phyloP scores from a whole-genome alignment of 2,888 invertebrate genomes.

The Idaea straminata region DNA sequence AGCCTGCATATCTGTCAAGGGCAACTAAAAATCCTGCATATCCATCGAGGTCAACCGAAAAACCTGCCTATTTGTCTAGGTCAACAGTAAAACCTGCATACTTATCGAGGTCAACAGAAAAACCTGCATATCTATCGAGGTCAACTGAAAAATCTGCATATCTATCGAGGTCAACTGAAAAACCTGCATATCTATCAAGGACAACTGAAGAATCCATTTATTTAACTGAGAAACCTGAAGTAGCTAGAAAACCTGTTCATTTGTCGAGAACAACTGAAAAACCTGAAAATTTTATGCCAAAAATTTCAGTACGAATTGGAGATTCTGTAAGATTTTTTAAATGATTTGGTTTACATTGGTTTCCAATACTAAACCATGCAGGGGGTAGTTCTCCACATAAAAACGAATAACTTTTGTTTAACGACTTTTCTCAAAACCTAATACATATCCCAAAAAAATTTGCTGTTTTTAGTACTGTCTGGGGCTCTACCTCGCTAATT shows the following conservation, averaged over 20 bases:
- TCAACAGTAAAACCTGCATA: no score
- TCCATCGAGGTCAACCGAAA: background rate
- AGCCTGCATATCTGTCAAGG: background rate
- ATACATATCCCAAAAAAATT: no score
- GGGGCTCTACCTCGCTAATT: no score
- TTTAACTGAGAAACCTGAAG: background rate
- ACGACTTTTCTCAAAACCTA: no score
- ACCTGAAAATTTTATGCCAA: background rate
- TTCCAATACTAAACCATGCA: no score
- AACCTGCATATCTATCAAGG: conserved; percentile 19
- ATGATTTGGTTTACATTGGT: no score
- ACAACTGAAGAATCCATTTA: background rate
- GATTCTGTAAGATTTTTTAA: background rate
- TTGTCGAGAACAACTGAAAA: background rate
- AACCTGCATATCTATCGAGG: background rate
- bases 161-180: conserved; percentile 7
- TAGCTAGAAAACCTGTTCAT: background rate
- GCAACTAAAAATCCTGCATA: background rate
- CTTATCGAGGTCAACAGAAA: background rate
- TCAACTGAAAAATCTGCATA: background rate
- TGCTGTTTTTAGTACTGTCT: no score
- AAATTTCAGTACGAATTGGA: background rate
- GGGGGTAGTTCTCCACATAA: no score
- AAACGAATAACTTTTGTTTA: no score
- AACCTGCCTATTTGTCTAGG: background rate